Evolutionary conservation across 2,797 vertebrate genomes (phyloP), one percentile per base, ranked within the genome.

Genomic region (Urophycis tenuis): DNA sequence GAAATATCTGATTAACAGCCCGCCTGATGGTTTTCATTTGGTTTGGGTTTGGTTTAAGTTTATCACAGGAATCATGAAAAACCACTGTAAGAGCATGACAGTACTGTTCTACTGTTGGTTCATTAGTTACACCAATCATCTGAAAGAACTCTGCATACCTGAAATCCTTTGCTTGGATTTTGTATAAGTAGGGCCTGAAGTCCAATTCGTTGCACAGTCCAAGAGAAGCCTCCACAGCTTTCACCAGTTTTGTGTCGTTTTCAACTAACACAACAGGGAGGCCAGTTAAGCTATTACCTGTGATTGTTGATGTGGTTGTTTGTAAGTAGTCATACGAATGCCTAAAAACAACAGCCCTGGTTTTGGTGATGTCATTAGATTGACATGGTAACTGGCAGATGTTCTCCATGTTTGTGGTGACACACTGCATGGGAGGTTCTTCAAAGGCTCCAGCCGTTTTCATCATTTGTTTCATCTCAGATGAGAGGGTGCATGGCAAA

Each of bases 261-360:
- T 94, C 93, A 76, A 92, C 92, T 75, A 94, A 75, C 41, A 94
- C 83, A 77, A 93, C 30, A 34, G 92, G 92, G 17, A 89, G 80
- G 53, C 83, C 87, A 32, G 75, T 31, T 77, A 93, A 80, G 4
- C 53, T 8, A 19, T 83, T 22, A 5, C 12, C 71, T 45, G 83
- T 11, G 78, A 93, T 90, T 0, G n/a, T n/a, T n/a, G n/a, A n/a
- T n/a, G 0, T 0, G 0, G 81, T 72, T 29, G 53, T 78, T 75
- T 89, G 89, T 9, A 94, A 79, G 78, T 84, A 84, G 10, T 71
- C 76, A 6, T 93, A 94, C 0, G 80, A 86, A 30, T 0, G 74
- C 5, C 81, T 78, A 77, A 93, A 92, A 9, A 93, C 92, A 0
- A 0, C 0, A 0, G 85, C 85, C 74, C 92, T 89, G 3, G 88